These are phyloP conservation scores for Nesogale talazaci DNA, from an alignment of 2,113 vertebrate genomes.

Conservation along the genomic window DNA sequence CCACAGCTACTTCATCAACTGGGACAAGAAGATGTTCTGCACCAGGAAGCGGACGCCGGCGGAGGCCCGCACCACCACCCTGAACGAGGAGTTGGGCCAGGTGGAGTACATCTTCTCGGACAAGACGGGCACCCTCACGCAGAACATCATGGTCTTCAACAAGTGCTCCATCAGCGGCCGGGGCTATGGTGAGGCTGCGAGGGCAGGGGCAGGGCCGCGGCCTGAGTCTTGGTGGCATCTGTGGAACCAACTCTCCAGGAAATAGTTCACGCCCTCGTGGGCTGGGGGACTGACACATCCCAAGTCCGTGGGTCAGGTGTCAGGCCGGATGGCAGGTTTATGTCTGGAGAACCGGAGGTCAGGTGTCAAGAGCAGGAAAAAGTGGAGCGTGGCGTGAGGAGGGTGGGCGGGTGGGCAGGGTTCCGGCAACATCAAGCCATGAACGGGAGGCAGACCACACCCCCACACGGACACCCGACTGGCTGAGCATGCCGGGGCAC, in stretches of 20 bases:
- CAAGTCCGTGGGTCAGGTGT: not conserved
- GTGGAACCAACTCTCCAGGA: not conserved
- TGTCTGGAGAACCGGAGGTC: not conserved
- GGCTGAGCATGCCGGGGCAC: not conserved
- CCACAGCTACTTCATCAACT: constrained; percentile 98
- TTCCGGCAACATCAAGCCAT: not conserved
- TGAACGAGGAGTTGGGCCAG: constrained; percentile 96
- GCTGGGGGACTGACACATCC: not conserved
- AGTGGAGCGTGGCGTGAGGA: not conserved
- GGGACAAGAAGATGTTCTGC: constrained; percentile 97
- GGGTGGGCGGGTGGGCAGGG: not conserved
- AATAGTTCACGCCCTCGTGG: not conserved
- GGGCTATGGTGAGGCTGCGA: constrained; percentile 86
- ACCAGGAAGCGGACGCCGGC: constrained; percentile 89
- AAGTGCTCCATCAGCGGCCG: constrained; percentile 94
- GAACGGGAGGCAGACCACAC: not conserved
- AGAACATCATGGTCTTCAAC: constrained; percentile 97
- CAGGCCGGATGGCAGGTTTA: no score
- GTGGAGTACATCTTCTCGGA: constrained; percentile 97
- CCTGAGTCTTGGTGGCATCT: not conserved
- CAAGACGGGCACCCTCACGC: constrained; percentile 96
- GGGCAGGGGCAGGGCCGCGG: accelerated
- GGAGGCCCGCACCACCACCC: constrained; percentile 94
- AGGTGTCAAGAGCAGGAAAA: not conserved
- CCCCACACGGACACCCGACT: not conserved